Conservation (phyloP, 2,113 vertebrate species). For the Seriola aureovittata region DNA sequence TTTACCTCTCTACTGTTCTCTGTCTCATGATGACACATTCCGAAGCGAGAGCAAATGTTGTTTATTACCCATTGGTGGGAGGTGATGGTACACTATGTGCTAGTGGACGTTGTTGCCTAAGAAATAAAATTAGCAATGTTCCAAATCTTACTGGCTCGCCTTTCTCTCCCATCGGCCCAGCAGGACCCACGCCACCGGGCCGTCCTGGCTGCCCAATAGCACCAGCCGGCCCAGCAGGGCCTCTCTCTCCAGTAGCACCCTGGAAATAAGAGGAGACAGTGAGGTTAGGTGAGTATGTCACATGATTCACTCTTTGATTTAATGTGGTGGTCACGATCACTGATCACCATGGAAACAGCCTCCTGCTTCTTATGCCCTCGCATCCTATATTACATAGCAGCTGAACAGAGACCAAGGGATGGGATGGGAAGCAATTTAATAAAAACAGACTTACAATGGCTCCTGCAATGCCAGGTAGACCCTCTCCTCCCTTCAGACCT, state of each 20-base stretch:
- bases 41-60: constrained; percentile 35
- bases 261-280: constrained; percentile 68
- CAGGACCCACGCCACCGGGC: constrained; percentile 85
- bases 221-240: constrained; percentile 88
- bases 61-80: constrained; percentile 56
- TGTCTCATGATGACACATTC: constrained; percentile 50
- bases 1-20: constrained; percentile 36
- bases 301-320: constrained; percentile 62
- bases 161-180: constrained; percentile 91
- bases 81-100: constrained; percentile 41
- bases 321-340: constrained; percentile 53
- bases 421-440: constrained; percentile 17
- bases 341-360: constrained; percentile 77
- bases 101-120: constrained; percentile 10
- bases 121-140: constrained; percentile 53
- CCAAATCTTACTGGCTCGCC: constrained; percentile 90
- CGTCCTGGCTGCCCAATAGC: constrained; percentile 92
- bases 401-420: background rate
- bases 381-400: constrained; percentile 36
- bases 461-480: constrained; percentile 86
- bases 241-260: constrained; percentile 91
- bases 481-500: constrained; percentile 93
- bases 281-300: constrained; percentile 47
- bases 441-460: constrained; percentile 84
- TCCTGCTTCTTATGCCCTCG: constrained; percentile 39